Percentiles rank a stretch among this genome's conserved stretches.
Conservation (phyloP, 92 coral and sea anemone species). For the Paramuricea clavata region DNA sequence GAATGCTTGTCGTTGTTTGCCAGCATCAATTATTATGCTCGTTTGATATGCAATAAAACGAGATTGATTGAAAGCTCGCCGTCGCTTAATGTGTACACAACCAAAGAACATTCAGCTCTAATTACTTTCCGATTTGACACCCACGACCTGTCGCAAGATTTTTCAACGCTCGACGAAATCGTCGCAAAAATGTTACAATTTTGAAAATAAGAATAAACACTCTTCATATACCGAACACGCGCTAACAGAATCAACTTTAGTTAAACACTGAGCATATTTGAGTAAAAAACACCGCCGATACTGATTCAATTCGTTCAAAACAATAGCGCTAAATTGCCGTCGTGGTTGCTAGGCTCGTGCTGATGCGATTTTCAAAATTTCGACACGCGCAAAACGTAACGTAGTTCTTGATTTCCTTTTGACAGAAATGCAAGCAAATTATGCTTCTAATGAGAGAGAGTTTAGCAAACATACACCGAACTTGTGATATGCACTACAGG, state of each 20-base stretch:
- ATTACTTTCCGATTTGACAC: constrained; percentile 50
- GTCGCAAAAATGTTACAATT: neutral
- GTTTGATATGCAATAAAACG: constrained; percentile 12
- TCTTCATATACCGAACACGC: neutral
- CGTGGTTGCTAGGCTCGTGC: neutral
- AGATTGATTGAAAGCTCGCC: constrained; percentile 36
- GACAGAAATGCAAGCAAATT: constrained; percentile 14
- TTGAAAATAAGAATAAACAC: neutral
- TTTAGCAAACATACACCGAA: neutral
- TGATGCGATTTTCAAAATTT: neutral
- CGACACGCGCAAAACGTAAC: neutral
- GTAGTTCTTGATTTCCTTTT: neutral
- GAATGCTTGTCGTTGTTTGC: constrained; percentile 19
- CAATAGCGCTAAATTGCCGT: constrained; percentile 1
- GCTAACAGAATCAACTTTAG: neutral
- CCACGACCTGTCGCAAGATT: neutral
- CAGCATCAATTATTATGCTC: constrained; percentile 28
- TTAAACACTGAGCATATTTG: neutral
- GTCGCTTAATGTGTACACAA: constrained; percentile 43
- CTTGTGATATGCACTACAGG: neutral
- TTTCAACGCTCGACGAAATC: neutral
- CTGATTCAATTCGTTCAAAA: neutral
- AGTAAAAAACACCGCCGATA: neutral
- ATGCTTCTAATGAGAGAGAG: neutral
- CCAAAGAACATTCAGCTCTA: constrained; percentile 1